Percentiles rank a stretch among this genome's conserved stretches.
Conservation (phyloP, 2,888 invertebrate genomes). For the Mythimna pallens region DNA sequence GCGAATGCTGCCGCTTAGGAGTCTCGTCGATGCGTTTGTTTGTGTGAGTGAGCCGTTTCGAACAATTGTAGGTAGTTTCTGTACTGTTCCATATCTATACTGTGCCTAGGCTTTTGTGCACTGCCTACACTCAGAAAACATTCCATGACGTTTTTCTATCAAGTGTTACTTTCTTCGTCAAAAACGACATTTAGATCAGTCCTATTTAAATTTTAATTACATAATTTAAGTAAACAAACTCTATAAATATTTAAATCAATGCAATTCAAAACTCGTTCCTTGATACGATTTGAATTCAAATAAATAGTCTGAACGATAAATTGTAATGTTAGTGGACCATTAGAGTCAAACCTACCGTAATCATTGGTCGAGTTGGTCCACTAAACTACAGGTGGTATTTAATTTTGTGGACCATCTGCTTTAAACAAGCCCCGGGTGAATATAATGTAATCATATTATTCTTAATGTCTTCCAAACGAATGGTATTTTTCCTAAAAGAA, state of each 20-base stretch:
- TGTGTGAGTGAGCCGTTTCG: too few species aligned
- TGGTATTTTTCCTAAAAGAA: slow-evolving; percentile 51
- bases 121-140: slow-evolving; percentile 58
- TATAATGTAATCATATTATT: slow-evolving; percentile 69
- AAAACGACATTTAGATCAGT: slow-evolving; percentile 59
- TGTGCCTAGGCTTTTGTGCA: slow-evolving; percentile 58
- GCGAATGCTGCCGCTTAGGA: too few species aligned
- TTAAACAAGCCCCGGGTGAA: slow-evolving; percentile 56
- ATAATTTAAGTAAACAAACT: slow-evolving; percentile 80
- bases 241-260: slow-evolving; percentile 76
- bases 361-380: slow-evolving; percentile 75
- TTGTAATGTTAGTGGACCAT: slow-evolving; percentile 78
- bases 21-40: too few species aligned
- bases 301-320: slow-evolving; percentile 80
- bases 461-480: slow-evolving; percentile 63
- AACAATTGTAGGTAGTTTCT: too few species aligned
- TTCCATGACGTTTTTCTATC: slow-evolving; percentile 43
- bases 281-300: slow-evolving; percentile 76
- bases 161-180: slow-evolving; percentile 65
- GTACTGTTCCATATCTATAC: too few species aligned
- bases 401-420: slow-evolving; percentile 72
- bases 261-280: slow-evolving; percentile 69
- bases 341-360: slow-evolving; percentile 81
- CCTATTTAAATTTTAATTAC: slow-evolving; percentile 73
- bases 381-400: slow-evolving; percentile 85